phyloP scores from a whole-genome alignment of 2,797 vertebrate species.

The Lepus townsendii region DNA sequence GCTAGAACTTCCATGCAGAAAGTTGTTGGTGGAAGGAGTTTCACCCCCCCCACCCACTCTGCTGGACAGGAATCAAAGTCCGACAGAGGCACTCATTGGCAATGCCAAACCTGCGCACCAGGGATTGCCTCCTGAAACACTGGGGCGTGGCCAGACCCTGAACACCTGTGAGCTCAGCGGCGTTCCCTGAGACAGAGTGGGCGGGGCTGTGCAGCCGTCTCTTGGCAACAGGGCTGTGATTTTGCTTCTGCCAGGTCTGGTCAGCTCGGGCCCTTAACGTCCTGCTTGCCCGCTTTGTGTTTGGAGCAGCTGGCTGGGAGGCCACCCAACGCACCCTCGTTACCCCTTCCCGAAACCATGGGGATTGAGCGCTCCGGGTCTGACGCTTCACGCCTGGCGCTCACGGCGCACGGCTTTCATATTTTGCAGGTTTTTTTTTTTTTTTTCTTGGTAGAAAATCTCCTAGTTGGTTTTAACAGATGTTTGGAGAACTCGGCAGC shows the following conservation, averaged over 20 bases:
- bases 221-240: too few species aligned
- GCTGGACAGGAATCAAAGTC: too few species aligned
- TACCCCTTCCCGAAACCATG: background rate
- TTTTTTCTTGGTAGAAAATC: background rate
- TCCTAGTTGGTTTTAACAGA: background rate
- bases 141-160: background rate
- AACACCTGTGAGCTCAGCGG: too few species aligned
- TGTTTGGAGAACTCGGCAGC: background rate
- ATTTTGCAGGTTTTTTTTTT: background rate
- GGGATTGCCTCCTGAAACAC: background rate
- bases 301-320: background rate
- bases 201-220: background rate
- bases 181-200: fast-evolving
- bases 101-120: background rate
- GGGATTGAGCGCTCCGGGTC: background rate
- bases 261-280: background rate
- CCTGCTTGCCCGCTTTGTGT: background rate
- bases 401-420: background rate
- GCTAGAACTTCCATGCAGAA: background rate
- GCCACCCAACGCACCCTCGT: too few species aligned
- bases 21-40: background rate
- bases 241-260: background rate
- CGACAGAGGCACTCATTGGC: fast-evolving
- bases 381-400: background rate
- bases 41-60: too few species aligned